Evolutionary conservation across 2,113 vertebrate genomes (phyloP), one percentile per base, ranked within the genome.

Genomic region (Arenaria interpres): DNA sequence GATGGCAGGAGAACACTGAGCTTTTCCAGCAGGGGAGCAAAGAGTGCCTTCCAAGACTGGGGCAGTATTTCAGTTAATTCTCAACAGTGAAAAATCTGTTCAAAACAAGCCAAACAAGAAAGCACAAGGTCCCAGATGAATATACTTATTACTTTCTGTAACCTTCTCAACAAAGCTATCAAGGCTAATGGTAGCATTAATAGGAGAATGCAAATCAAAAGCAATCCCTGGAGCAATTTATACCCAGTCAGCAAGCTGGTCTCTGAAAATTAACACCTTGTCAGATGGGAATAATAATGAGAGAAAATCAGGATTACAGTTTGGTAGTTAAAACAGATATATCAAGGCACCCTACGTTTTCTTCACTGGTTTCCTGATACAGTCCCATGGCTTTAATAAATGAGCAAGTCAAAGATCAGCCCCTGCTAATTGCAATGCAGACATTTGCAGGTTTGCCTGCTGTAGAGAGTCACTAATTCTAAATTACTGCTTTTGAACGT

Each of bases 131-230:
- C 96, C 72, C 89, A 84, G 74, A 91, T 89, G 94, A 95, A 89
- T 88, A 88, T 76, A 71, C 72, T 96, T 90, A 92, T 82, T 96
- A 88, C 60, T 82, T 96, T 91, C 72, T 89, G 85, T 92, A 97
- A 95, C 89, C 77, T 97, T 94, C 88, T 93, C 88, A 96, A 92
- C 77, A 92, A 95, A 97, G 80, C 94, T 97, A 97, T 97, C 96
- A 96, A 93, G 88, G 80, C 92, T 97, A 97, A 97, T 96, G 83
- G 93, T 84, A 86, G 60, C 88, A 90, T 96, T 97, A 97, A 96
- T 88, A 96, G 77, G 71, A 86, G 90, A 97, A 96, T 74, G 93
- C 88, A 97, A 97, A 97, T 97, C 92, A 96, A 96, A 96, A 91
- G 80, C 68, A 91, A 67, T 95, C 94, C 90, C 96, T 85, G 59